Base-by-base conservation (phyloP, 2,797 vertebrate species). In the Crenichthys baileyi region DNA sequence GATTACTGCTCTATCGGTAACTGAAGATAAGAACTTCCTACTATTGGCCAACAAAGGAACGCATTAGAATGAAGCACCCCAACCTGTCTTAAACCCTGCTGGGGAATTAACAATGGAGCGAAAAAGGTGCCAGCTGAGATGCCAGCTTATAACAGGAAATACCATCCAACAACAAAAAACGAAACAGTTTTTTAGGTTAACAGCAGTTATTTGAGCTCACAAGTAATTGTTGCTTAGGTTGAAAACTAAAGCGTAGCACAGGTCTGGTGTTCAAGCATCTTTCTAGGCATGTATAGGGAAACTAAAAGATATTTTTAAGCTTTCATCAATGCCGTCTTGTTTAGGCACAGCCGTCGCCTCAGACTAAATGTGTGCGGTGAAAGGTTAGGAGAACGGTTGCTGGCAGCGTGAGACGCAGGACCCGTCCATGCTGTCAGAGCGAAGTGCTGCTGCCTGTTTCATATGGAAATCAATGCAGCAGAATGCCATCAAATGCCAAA, bases 401-500 rank as follows among this genome's bases (percentile, higher is more conserved):
- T 94, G 95, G 94, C 94, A 94, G 87, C 85, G 78, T 87, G 86
- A 90, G 90, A 91, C 67, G 80, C 89, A 84, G 92, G 89, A 88
- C 88, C 91, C 85, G 85, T 94, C 92, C 90, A 77, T 75, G 91
- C 92, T 94, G 95, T 94, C 93, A 93, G 87, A 91, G 93, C 83
- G 84, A 87, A 94, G 94, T 92, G 94, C 94, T 86, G 94, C 93
- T 90, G 93, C 88, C 90, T 82, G 77, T 96, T 96, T 96, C 95
- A 96, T 96, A 96, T 96, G 96, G 95, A 96, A 96, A 96, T 96
- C 90, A 85, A 95, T 85, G 93, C 91, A 81, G 93, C 94, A 93
- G 93, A 96, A 96, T 94, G 94, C 95, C 93, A 94, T 96, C 95
- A 94, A 96, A 94, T 95, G 95, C 94, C 94, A 96, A 96, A 95